These are phyloP conservation scores for Thunnus maccoyii DNA, from an alignment of 2,113 vertebrate genomes.

Conservation along the genomic window DNA sequence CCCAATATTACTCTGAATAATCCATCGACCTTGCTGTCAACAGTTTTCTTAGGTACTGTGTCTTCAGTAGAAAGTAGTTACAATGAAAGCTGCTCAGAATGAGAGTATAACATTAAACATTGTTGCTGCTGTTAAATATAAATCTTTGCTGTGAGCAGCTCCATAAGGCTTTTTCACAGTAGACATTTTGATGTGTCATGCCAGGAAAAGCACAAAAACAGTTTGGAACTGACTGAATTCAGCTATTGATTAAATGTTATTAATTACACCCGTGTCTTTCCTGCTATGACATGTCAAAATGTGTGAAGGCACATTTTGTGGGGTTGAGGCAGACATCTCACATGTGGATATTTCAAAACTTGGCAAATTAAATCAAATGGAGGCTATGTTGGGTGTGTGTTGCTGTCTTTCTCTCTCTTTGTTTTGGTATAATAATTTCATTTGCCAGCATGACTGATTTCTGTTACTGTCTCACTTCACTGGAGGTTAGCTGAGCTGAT, in stretches of 20 bases:
- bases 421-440: conserved; percentile 8
- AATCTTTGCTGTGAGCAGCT: not conserved
- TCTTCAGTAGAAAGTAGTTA: not conserved
- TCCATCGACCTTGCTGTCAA: not conserved
- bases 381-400: too few species aligned
- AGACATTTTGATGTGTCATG: not conserved
- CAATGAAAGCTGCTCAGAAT: not conserved
- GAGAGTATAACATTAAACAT: conserved; percentile 1
- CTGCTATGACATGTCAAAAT: too few species aligned
- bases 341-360: too few species aligned
- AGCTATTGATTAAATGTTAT: too few species aligned
- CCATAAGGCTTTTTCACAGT: not conserved
- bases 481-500: conserved; percentile 24
- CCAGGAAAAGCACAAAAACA: not conserved
- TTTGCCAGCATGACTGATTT: not conserved
- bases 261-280: too few species aligned
- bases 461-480: conserved; percentile 4
- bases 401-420: not conserved
- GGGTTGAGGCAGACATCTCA: too few species aligned
- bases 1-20: not conserved
- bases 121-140: not conserved
- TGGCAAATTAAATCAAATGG: too few species aligned
- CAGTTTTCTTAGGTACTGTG: not conserved
- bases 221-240: not conserved
- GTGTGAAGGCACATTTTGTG: too few species aligned